phyloP scores from a whole-genome alignment of 2,797 vertebrate species.

The Periparus ater region DNA sequence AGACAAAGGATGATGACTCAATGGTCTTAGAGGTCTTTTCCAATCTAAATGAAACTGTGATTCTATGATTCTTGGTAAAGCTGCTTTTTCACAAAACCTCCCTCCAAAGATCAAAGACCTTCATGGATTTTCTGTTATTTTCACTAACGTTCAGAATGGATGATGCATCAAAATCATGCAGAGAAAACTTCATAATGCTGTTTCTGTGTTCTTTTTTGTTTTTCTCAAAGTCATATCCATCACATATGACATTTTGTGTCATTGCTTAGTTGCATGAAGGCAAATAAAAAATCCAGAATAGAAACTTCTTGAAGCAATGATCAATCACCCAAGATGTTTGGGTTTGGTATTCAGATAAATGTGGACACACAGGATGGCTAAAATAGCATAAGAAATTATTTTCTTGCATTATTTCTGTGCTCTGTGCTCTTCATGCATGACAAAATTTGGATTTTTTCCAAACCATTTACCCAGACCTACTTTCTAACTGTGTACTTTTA shows the following conservation, averaged over 20 bases:
- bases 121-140: constrained; percentile 6
- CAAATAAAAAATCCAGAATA: constrained; percentile 4
- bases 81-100: not conserved
- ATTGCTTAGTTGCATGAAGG: not conserved
- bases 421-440: constrained; percentile 47
- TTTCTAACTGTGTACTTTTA: constrained; percentile 53
- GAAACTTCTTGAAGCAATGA: not conserved
- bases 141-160: not conserved
- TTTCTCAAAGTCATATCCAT: constrained; percentile 9
- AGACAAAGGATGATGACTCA: not conserved
- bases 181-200: not conserved
- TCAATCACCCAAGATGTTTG: constrained; percentile 19
- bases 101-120: not conserved
- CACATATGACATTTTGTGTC: constrained; percentile 13
- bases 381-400: constrained; percentile 31
- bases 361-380: not conserved
- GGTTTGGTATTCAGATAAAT: constrained; percentile 43
- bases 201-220: not conserved
- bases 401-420: constrained; percentile 42
- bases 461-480: constrained; percentile 63
- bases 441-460: constrained; percentile 61
- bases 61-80: not conserved
- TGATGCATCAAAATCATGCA: not conserved
- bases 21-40: not conserved
- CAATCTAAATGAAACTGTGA: not conserved